Evolutionary conservation across 2,888 invertebrate genomes (phyloP).

Genomic region (Archips xylosteana): DNA sequence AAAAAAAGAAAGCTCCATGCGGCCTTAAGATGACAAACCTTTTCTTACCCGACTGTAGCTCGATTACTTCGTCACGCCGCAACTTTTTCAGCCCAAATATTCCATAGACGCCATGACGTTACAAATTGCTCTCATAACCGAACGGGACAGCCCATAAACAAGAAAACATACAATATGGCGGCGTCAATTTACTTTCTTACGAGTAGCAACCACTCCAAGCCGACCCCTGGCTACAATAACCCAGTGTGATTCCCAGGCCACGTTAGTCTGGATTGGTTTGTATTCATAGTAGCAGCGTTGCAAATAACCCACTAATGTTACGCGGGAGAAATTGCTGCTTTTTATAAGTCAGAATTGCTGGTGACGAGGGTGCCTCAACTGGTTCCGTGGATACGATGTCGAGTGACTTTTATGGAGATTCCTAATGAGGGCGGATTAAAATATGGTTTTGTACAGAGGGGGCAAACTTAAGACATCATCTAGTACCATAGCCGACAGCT

Average conservation of each 20-base stretch:
- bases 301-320: conserved; percentile 28
- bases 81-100: not conserved
- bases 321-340: conserved; percentile 30
- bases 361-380: conserved; percentile 6
- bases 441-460: too few species aligned
- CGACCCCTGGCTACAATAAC: not conserved
- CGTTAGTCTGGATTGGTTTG: not conserved
- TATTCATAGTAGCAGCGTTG: conserved; percentile 29
- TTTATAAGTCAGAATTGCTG: conserved; percentile 27
- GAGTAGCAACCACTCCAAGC: not conserved
- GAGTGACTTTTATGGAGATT: not conserved
- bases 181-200: conserved; percentile 19
- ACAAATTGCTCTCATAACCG: conserved; percentile 31
- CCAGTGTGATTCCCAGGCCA: not conserved
- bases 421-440: not conserved
- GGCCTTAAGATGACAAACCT: too few species aligned
- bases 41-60: not conserved
- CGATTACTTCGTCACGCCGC: not conserved
- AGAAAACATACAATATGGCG: conserved; percentile 18
- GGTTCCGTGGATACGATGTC: not conserved
- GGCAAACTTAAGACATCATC: too few species aligned
- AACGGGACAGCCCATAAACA: conserved; percentile 36
- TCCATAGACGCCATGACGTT: conserved; percentile 25
- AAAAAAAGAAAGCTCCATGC: too few species aligned
- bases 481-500: too few species aligned